These are phyloP conservation scores for Diarsia rubi DNA, from an alignment of 2,888 invertebrate species.

Conservation along the genomic window DNA sequence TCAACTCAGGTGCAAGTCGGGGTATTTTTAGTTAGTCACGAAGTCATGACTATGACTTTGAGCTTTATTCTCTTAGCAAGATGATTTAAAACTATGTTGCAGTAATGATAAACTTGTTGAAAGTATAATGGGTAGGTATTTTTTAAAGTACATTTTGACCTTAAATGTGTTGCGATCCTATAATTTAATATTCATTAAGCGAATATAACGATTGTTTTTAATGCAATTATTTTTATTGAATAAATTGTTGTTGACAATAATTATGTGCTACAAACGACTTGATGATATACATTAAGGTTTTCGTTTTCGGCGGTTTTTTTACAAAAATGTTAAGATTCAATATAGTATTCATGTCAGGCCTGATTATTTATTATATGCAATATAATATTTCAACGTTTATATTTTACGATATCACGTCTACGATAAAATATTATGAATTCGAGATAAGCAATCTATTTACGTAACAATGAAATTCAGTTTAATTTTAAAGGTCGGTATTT, in stretches of 20 bases:
- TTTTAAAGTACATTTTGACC: conserved; percentile 55
- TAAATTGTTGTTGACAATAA: conserved; percentile 23
- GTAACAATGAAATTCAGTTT: background rate
- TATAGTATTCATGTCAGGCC: background rate
- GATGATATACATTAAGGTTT: background rate
- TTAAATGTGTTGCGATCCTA: conserved; percentile 38
- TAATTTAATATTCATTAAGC: conserved; percentile 56
- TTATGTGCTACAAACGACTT: conserved; percentile 18
- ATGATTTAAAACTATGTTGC: conserved; percentile 33
- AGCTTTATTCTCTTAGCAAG: conserved; percentile 36
- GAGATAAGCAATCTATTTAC: background rate
- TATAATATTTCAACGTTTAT: background rate
- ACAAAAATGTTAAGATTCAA: background rate
- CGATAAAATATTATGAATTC: background rate
- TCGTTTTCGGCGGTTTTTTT: background rate
- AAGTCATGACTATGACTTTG: conserved; percentile 29
- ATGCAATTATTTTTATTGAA: conserved; percentile 50
- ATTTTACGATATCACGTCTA: background rate
- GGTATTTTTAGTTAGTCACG: conserved; percentile 25
- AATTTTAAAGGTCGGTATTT: background rate
- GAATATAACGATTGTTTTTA: conserved; percentile 31
- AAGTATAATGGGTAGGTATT: conserved; percentile 49
- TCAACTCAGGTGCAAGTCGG: conserved; percentile 56
- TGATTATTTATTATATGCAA: conserved; percentile 8
- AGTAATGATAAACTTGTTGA: conserved; percentile 28